Conservation (phyloP, 1,140 invertebrate genomes). For the Pachyrhynchus sulphureomaculatus region DNA sequence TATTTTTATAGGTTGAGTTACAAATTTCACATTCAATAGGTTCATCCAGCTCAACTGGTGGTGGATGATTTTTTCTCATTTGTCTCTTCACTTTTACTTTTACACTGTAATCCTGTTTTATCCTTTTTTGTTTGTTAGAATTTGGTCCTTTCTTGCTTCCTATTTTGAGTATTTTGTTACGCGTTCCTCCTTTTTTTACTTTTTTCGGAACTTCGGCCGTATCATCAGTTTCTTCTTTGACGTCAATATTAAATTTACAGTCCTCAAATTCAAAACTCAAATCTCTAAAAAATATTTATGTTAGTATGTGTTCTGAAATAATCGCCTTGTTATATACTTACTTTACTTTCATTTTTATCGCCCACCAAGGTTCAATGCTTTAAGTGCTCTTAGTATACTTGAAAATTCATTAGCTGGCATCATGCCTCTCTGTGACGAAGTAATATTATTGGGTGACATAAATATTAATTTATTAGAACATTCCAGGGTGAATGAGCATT, state of each 20-base stretch:
- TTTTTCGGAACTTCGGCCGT: neutral
- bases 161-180: constrained; percentile 4
- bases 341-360: too few species aligned
- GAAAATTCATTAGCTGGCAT: neutral
- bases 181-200: neutral
- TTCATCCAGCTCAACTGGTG: constrained; percentile 53
- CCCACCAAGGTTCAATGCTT: too few species aligned
- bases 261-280: neutral
- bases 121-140: neutral
- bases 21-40: constrained; percentile 46
- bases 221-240: neutral
- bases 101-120: neutral
- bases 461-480: too few species aligned
- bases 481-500: too few species aligned
- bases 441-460: too few species aligned
- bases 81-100: neutral
- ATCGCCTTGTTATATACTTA: neutral
- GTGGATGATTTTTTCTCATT: constrained; percentile 50
- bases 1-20: constrained; percentile 43
- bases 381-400: too few species aligned
- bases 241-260: neutral
- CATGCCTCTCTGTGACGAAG: too few species aligned
- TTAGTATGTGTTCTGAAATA: neutral
- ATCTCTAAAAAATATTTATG: neutral
- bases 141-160: neutral